Percentiles rank a stretch among this genome's conserved stretches.
phyloP scores from a whole-genome alignment of 1,140 invertebrate genomes.

The Dendroctonus ponderosae region DNA sequence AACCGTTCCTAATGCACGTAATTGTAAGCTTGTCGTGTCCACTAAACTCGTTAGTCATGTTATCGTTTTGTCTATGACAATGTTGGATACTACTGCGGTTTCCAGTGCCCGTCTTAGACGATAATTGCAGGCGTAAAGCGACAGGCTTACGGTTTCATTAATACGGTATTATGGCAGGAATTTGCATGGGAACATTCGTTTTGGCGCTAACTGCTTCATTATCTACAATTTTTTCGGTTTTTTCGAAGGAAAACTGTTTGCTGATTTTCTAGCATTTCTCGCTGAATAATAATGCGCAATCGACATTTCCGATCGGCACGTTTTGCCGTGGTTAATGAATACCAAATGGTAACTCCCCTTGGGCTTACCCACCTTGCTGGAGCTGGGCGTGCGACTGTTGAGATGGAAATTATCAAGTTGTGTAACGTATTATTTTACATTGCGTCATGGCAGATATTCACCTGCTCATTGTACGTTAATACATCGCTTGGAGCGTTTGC shows the following conservation, averaged over 20 bases:
- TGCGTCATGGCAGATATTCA: no score
- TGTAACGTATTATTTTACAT: no score
- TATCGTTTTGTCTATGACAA: constrained; percentile 9
- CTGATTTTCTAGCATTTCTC: neutral
- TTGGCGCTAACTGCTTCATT: neutral
- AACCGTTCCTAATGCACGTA: constrained; percentile 11
- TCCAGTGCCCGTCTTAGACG: constrained; percentile 1
- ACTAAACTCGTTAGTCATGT: constrained; percentile 11
- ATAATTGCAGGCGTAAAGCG: constrained; percentile 10
- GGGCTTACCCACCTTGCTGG: constrained; percentile 2
- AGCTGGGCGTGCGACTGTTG: no score
- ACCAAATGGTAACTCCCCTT: constrained; percentile 3
- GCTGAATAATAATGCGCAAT: neutral
- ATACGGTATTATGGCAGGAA: constrained; percentile 9
- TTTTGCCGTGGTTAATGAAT: constrained; percentile 11
- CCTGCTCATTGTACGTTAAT: no score
- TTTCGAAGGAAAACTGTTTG: neutral
- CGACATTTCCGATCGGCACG: constrained; percentile 4
- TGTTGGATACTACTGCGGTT: constrained; percentile 11
- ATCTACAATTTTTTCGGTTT: neutral
- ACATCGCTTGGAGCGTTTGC: no score
- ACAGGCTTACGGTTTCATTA: constrained; percentile 11
- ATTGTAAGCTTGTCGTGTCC: constrained; percentile 10
- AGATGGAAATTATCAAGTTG: no score
- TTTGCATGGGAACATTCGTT: constrained; percentile 9